phyloP scores from a whole-genome alignment of 2,797 vertebrate species.

The Natrix natrix region DNA sequence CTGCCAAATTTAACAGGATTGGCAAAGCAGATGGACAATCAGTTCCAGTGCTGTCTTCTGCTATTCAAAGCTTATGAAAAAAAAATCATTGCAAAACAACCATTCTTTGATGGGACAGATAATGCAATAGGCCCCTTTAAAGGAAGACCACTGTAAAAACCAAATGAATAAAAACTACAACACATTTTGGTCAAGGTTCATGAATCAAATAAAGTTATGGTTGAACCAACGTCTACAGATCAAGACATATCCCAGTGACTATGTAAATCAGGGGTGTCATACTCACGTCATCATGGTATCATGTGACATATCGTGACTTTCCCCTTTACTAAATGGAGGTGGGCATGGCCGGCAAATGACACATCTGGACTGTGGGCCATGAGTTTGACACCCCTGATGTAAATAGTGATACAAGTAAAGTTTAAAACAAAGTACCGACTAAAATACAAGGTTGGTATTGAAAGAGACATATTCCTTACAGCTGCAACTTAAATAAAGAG shows the following conservation, averaged over 20 bases:
- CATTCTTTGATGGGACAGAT: background rate
- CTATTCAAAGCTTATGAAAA: background rate
- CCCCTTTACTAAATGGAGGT: too few relatives aligned
- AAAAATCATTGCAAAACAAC: background rate
- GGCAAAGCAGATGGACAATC: background rate
- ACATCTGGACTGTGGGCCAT: too few relatives aligned
- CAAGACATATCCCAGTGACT: background rate
- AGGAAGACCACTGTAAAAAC: background rate
- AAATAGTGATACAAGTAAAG: background rate
- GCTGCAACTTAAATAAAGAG: background rate
- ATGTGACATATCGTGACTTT: too few relatives aligned
- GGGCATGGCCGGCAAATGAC: too few relatives aligned
- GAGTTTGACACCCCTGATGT: too few relatives aligned
- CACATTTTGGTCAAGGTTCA: too few relatives aligned
- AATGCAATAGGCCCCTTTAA: background rate
- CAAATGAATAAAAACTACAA: background rate
- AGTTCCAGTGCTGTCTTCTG: background rate
- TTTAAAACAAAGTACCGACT: background rate
- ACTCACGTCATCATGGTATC: too few relatives aligned
- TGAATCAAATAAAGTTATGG: background rate
- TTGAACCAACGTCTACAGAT: background rate
- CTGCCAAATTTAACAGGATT: background rate
- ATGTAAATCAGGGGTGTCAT: too few relatives aligned
- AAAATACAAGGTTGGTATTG: background rate
- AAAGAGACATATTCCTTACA: background rate